These are phyloP conservation scores for Amazona vittata DNA, from an alignment of 2,113 vertebrate genomes.

Conservation along the genomic window DNA sequence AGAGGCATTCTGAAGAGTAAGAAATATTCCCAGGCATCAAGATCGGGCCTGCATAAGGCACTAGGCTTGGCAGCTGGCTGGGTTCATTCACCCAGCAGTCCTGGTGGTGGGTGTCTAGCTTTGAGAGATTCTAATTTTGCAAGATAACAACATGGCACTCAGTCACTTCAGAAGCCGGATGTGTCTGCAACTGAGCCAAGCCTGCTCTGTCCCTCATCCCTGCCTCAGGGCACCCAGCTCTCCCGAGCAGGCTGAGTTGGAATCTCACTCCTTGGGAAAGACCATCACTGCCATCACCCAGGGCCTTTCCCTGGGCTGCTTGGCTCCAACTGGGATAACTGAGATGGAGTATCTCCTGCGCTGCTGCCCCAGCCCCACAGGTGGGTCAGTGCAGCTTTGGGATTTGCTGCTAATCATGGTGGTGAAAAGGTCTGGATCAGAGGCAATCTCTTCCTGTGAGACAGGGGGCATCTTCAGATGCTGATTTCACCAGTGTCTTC, in stretches of 20 bases:
- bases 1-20: not conserved
- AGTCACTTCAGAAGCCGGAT: not conserved
- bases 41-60: not conserved
- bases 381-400: not conserved
- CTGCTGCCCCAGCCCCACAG: not conserved
- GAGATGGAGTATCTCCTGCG: not conserved
- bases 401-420: rapidly evolving
- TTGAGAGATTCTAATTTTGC: not conserved
- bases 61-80: not conserved
- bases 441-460: not conserved
- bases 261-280: not conserved
- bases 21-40: not conserved
- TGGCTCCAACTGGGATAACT: not conserved
- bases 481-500: not conserved
- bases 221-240: not conserved
- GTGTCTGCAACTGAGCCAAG: not conserved
- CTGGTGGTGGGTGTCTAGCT: not conserved
- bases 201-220: not conserved
- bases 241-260: rapidly evolving
- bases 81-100: not conserved
- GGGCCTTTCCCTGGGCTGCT: not conserved
- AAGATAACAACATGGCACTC: not conserved
- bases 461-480: not conserved
- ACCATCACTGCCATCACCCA: not conserved
- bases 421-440: not conserved